Base-by-base conservation (phyloP, 2,888 invertebrate species). In the Hyalella azteca region DNA sequence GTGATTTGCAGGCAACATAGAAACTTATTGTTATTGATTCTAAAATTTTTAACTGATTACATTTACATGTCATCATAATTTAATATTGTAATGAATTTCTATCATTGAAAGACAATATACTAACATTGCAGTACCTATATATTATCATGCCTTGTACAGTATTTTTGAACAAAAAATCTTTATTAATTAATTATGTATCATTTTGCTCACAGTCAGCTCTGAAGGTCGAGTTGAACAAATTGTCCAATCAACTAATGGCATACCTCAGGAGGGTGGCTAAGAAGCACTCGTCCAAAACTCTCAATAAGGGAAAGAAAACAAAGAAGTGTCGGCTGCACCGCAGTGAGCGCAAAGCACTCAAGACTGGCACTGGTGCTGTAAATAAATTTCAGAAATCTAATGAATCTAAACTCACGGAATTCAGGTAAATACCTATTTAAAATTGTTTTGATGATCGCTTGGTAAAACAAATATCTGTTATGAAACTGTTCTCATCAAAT, bases 321-420 rank as follows among this genome's bases (percentile, higher is more conserved):
- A 66, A n/a, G n/a, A 66, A 66, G 39, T 36, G 66, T n/a, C 36
- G 66, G 2, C 39, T 66, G 32, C 66, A 66, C 36, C 66, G 66
- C 32, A 66, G n/a, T 36, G 66, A 66, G 13, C 66, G 66, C 15
- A 36, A 66, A n/a, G 66, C 66, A 36, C 66, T 66, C 66, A 66
- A 66, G 66, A 3, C 66, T 36, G 66, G 66, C 26, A 3, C 29
- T 15, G 19, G n/a, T 22, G 22, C 29, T 54, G 54, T 22, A 22
- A 54, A 26, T 22, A 50, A 50, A 22, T 50, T 50, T 15, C 50
- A 50, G 50, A n/a, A 50, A n/a, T n/a, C n/a, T n/a, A n/a, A n/a
- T 13, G 22, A 3, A 0, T 54, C 54, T n/a, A 54, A 54, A 19
- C 26, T 29, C 22, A 3, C 54, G 29, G 22, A 54, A 5, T 54